A percentile compares a stretch with the other conserved stretches of the same genome.
These are phyloP conservation scores for Heliconius hortense DNA, from an alignment of 2,888 invertebrate species.

Conservation along the genomic window DNA sequence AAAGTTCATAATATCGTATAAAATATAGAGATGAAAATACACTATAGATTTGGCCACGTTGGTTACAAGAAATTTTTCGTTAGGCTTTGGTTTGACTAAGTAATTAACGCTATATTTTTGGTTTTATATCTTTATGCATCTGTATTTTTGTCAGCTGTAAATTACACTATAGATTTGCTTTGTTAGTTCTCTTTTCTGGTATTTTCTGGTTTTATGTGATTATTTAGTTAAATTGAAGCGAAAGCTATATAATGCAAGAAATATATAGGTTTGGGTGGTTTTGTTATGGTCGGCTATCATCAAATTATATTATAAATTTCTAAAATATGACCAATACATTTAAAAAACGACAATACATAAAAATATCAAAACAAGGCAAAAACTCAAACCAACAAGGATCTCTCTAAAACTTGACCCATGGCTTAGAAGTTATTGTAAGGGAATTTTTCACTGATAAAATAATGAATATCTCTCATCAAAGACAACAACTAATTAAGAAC, in stretches of 20 bases:
- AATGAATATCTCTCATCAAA: constrained; percentile 16
- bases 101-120: background rate
- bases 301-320: too few relatives aligned
- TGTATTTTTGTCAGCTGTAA: too few relatives aligned
- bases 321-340: background rate
- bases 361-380: background rate
- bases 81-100: background rate
- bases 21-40: constrained; percentile 3
- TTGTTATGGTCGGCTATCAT: too few relatives aligned
- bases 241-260: too few relatives aligned
- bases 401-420: background rate
- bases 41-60: background rate
- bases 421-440: background rate
- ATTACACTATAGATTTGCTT: too few relatives aligned
- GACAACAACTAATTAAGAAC: constrained; percentile 11
- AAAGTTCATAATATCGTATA: background rate
- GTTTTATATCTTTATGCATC: background rate
- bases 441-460: background rate
- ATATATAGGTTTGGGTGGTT: too few relatives aligned
- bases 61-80: background rate
- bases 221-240: too few relatives aligned
- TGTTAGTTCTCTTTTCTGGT: too few relatives aligned
- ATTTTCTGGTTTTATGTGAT: too few relatives aligned
- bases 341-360: background rate
- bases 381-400: background rate